Evolutionary conservation across 2,797 vertebrate genomes (phyloP).

Genomic region (Myotis planiceps): DNA sequence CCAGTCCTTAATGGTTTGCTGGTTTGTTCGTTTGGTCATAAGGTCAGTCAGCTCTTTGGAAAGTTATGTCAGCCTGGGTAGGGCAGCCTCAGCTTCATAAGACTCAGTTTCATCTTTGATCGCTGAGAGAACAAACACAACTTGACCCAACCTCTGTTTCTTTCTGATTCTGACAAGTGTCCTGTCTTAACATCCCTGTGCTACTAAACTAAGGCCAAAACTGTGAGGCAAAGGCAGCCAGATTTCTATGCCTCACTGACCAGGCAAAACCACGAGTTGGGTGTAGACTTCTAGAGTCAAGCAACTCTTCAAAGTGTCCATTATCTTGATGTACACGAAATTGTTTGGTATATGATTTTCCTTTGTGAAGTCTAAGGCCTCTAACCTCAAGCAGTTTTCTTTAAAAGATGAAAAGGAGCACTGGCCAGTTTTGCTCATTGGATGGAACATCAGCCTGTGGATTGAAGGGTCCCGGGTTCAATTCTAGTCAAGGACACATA

Average conservation of each 20-base stretch:
- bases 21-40: background rate
- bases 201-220: background rate
- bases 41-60: background rate
- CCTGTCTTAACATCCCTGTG: background rate
- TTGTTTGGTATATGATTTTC: background rate
- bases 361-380: background rate
- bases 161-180: background rate
- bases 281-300: background rate
- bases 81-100: background rate
- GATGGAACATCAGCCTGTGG: too few relatives aligned
- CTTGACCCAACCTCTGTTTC: background rate
- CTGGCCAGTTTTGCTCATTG: too few relatives aligned
- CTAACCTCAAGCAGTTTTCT: slow-evolving; percentile 2
- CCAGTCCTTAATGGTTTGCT: background rate
- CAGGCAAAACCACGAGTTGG: background rate
- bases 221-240: background rate
- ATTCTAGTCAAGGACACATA: too few relatives aligned
- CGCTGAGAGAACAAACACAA: background rate
- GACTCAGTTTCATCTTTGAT: background rate
- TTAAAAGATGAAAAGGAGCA: slow-evolving; percentile 27
- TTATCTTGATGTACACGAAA: background rate
- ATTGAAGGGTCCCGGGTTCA: too few relatives aligned
- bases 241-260: background rate
- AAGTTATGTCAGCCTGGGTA: background rate
- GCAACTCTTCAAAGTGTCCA: slow-evolving; percentile 3